Evolutionary conservation across 1,140 invertebrate species (phyloP).

Genomic region (Anoplolepis gracilipes): DNA sequence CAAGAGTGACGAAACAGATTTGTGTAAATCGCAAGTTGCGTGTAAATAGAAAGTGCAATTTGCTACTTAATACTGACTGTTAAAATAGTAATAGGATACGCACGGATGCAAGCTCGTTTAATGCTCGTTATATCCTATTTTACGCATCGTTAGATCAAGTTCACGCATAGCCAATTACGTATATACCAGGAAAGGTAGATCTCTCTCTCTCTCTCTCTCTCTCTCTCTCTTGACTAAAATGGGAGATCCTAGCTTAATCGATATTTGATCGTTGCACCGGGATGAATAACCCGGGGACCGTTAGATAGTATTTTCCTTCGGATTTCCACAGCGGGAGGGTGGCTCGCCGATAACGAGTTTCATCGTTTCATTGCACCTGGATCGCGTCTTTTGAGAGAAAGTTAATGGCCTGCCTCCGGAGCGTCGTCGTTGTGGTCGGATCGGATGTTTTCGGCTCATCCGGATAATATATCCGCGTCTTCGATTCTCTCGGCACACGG

Average conservation of each 20-base stretch:
- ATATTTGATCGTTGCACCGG: slow-evolving; percentile 40
- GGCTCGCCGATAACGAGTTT: slow-evolving; percentile 45
- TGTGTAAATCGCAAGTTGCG: background rate
- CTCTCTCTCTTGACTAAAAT: slow-evolving; percentile 42
- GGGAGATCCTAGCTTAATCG: slow-evolving; percentile 59
- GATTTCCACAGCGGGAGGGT: background rate
- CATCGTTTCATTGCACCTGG: slow-evolving; percentile 63
- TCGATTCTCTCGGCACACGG: background rate
- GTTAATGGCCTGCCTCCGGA: slow-evolving; percentile 57
- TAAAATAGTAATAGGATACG: slow-evolving; percentile 40
- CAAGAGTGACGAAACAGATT: background rate
- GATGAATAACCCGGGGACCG: slow-evolving; percentile 46
- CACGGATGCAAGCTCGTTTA: slow-evolving; percentile 62
- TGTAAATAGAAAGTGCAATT: too few relatives aligned
- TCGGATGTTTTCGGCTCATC: slow-evolving; percentile 57
- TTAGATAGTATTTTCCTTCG: slow-evolving; percentile 46
- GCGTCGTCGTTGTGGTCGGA: slow-evolving; percentile 37
- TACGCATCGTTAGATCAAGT: slow-evolving; percentile 66
- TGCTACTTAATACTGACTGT: slow-evolving; percentile 33
- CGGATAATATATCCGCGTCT: slow-evolving; percentile 56
- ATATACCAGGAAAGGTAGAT: slow-evolving; percentile 12
- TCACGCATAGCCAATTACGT: slow-evolving; percentile 38
- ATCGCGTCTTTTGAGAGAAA: slow-evolving; percentile 60
- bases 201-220: background rate
- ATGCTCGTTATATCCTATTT: slow-evolving; percentile 68